Evolutionary conservation across 2,888 invertebrate genomes (phyloP), one percentile per base, ranked within the genome.

Genomic region (Elmis aenea): DNA sequence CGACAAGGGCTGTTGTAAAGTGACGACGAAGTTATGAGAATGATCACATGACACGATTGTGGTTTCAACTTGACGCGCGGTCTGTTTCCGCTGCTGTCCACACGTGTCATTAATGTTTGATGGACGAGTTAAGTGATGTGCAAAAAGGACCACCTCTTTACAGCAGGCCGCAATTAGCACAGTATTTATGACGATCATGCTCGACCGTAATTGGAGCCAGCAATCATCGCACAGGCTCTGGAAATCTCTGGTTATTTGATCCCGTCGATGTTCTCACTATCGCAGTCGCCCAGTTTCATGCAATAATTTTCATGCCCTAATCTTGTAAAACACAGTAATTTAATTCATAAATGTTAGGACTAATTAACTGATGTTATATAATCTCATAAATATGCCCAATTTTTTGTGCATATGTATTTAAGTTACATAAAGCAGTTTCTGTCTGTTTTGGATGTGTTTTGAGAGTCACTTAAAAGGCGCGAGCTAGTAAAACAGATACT

Each of bases 171-270:
- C 50, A 52, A 52, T 52, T 52, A 52, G 47, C 43, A 22, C 29
- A 43, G 45, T 50, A 50, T 52, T 52, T 52, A 52, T 49, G 46
- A 45, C 45, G 37, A 43, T 35, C 45, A 45, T 42, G 48, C 42
- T 40, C 37, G 48, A 33, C 45, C 38, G 49, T 50, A 48, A 51
- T 48, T 51, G 46, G 48, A 46, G 38, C 42, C 32, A 36, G 45
- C 38, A 45, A 49, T 45, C 36, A 46, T 37, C 40, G 38, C 33
- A 30, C 45, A 47, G 38, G 46, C 43, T 43, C 35, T 32, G 42
- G 42, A 46, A 42, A 46, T 46, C 44, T 38, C 38, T 38, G 32
- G 40, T 34, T 41, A 43, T 43, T 38, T 39, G 36, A 43, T 33
- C 38, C 39, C 38, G 25, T 20, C 26, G 28, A 35, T 26, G 23